Conservation (phyloP, 2,888 invertebrate genomes). For the Tethea ocularis region DNA sequence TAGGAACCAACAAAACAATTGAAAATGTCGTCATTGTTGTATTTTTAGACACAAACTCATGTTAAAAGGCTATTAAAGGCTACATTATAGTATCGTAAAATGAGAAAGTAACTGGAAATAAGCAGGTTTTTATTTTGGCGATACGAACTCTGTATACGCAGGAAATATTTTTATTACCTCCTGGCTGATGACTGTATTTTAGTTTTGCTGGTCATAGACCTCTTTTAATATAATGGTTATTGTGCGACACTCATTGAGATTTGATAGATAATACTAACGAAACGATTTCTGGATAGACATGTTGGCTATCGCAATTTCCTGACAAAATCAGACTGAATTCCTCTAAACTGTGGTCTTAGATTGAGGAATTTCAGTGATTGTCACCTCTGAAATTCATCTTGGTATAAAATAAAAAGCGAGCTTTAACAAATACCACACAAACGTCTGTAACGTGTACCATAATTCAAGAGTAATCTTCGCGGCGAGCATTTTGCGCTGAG, state of each 20-base stretch:
- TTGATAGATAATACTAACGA: neutral
- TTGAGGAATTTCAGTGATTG: no score
- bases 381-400: neutral
- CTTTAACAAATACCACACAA: neutral
- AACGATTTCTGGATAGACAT: neutral
- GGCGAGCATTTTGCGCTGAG: constrained; percentile 18
- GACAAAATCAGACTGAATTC: no score
- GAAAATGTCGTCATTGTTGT: neutral
- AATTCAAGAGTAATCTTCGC: constrained; percentile 27
- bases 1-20: neutral
- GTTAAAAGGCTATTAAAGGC: neutral
- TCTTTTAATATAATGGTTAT: neutral
- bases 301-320: neutral
- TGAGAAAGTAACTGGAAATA: constrained; percentile 1
- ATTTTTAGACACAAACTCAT: neutral
- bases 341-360: no score
- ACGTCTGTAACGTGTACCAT: constrained; percentile 13
- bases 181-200: neutral
- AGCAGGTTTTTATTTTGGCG: neutral
- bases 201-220: neutral
- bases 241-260: neutral
- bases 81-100: neutral
- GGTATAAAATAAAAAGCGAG: neutral
- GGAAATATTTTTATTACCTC: neutral
- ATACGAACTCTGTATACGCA: neutral